phyloP scores from a whole-genome alignment of 2,888 invertebrate species.

The Aspidiotus destructor region DNA sequence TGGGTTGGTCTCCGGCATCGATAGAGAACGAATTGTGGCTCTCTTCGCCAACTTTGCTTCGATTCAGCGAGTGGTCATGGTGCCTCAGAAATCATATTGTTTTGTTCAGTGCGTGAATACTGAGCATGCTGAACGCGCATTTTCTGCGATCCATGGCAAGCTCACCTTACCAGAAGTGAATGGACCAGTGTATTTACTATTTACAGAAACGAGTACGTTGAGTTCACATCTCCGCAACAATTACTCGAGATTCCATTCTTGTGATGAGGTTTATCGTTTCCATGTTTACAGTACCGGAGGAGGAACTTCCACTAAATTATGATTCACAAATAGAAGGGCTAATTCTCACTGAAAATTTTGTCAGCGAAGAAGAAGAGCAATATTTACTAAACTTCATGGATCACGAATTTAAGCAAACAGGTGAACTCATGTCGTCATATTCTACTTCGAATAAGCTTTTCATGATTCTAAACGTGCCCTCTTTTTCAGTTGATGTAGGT shows the following conservation, averaged over 20 bases:
- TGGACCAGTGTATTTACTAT: constrained; percentile 30
- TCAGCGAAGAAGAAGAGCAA: constrained; percentile 33
- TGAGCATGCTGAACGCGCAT: constrained; percentile 50
- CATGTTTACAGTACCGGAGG: constrained; percentile 24
- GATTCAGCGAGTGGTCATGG: constrained; percentile 55
- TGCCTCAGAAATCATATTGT: constrained; percentile 71
- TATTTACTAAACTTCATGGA: constrained; percentile 29
- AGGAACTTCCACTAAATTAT: constrained; percentile 5
- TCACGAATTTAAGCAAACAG: constrained; percentile 20
- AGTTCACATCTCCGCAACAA: not conserved
- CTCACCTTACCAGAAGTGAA: constrained; percentile 32
- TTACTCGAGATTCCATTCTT: not conserved
- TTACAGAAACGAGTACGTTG: constrained; percentile 25
- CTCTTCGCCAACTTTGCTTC: constrained; percentile 48
- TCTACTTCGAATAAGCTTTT: not conserved
- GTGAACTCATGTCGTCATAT: constrained; percentile 1
- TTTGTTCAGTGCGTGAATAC: constrained; percentile 55
- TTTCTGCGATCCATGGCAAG: constrained; percentile 51
- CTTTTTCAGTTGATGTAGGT: not conserved
- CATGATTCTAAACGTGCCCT: not conserved
- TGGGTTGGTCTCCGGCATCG: constrained; percentile 70
- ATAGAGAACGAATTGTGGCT: constrained; percentile 53
- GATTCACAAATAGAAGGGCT: constrained; percentile 25
- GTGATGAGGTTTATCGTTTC: constrained; percentile 5
- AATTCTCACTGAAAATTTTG: constrained; percentile 30